Evolutionary conservation across 2,888 invertebrate species (phyloP).

Genomic region (Pelosia muscerda): DNA sequence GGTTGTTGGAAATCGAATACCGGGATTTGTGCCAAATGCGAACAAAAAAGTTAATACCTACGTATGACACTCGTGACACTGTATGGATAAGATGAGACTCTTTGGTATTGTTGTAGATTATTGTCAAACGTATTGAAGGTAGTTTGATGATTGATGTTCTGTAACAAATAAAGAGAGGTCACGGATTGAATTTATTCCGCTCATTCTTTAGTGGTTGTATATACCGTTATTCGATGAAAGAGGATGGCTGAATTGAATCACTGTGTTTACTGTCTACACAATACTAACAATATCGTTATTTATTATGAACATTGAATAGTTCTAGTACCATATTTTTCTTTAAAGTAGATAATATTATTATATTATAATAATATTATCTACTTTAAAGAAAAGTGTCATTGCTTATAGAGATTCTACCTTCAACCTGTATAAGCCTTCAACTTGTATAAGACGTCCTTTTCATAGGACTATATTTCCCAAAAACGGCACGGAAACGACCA

Average conservation of each 20-base stretch:
- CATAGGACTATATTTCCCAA: no score
- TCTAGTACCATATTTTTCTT: no score
- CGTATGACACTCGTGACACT: conserved; percentile 25
- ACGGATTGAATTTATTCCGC: conserved; percentile 4
- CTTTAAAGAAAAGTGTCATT: neutral
- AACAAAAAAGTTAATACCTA: conserved; percentile 15
- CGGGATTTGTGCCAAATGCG: conserved; percentile 15
- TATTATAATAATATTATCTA: neutral
- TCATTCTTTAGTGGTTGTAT: conserved; percentile 10
- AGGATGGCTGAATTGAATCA: conserved; percentile 7
- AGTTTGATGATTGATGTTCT: conserved; percentile 30
- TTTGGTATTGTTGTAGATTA: neutral
- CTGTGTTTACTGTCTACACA: conserved; percentile 5
- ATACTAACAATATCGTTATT: conserved; percentile 8
- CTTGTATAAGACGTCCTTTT: no score
- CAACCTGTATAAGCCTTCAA: no score
- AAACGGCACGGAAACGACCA: no score
- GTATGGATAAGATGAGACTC: conserved; percentile 10
- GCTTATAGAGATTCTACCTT: neutral
- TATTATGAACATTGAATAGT: neutral
- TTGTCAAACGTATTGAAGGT: conserved; percentile 20
- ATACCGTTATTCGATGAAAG: conserved; percentile 23
- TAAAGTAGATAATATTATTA: no score
- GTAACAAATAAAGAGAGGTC: conserved; percentile 26
- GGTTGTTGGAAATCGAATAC: conserved; percentile 35